Conservation (phyloP, 2,888 invertebrate species). For the Biston stratarius region DNA sequence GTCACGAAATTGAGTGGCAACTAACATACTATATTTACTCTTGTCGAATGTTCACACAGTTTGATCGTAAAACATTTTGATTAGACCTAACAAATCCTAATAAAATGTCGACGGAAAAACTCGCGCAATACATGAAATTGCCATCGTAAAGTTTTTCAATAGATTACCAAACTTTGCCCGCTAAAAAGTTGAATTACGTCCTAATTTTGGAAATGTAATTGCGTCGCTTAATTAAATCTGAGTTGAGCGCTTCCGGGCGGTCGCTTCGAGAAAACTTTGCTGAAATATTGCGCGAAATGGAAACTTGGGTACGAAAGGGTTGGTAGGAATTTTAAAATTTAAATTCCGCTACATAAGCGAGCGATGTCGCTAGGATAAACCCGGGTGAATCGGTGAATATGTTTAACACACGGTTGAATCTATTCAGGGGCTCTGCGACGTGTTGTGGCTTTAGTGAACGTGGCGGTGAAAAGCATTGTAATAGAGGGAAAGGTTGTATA, state of each 20-base stretch:
- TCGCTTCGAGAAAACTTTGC: constrained; percentile 31
- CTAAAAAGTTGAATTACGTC: constrained; percentile 29
- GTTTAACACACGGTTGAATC: constrained; percentile 28
- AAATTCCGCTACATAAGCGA: constrained; percentile 19
- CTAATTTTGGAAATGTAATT: constrained; percentile 37
- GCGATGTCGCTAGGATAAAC: constrained; percentile 4
- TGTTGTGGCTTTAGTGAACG: constrained; percentile 19
- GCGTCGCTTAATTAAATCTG: constrained; percentile 43
- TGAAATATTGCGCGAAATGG: constrained; percentile 28
- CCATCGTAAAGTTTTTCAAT: constrained; percentile 21
- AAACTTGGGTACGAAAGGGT: constrained; percentile 19
- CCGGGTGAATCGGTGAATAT: constrained; percentile 16
- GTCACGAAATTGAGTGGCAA: no score
- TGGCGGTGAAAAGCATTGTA: constrained; percentile 19
- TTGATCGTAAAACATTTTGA: background rate
- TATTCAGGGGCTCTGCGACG: constrained; percentile 15
- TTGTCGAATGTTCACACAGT: background rate
- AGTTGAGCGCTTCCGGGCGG: constrained; percentile 22
- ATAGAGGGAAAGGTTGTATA: background rate
- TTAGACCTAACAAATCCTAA: constrained; percentile 3
- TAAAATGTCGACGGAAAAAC: background rate
- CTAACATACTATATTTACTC: no score
- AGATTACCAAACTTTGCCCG: constrained; percentile 12
- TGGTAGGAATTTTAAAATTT: constrained; percentile 29
- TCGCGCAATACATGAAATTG: constrained; percentile 7